Evolutionary conservation across 2,113 vertebrate genomes (phyloP), one percentile per base, ranked within the genome.

Genomic region (Ivindomyrus marchei): DNA sequence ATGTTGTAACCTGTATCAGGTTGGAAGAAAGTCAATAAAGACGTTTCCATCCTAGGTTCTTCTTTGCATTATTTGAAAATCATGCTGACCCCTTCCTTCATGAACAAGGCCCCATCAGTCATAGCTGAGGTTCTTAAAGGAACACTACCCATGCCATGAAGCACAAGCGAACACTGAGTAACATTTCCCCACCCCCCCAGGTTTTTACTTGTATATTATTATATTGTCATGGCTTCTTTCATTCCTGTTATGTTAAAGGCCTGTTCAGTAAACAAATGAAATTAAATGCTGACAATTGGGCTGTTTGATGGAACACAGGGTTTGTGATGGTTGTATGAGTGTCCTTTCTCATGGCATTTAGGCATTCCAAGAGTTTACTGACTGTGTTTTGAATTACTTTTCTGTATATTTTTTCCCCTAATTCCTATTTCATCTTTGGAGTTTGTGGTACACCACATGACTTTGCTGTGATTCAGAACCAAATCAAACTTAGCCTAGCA

Each of bases 1-100:
- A 92, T 94, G 93, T 94, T 93, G 95, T 96, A 95, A 96, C 96
- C 96, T 96, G 96, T 96, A 96, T 96, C 96, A 96, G 96, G 96
- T 96, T 94, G 92, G 92, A 93, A 94, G 92, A 93, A 88, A 92
- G 91, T 90, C 91, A 88, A 39, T 62, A 90, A 62, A 90, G 24
- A 89, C 13, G 88, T 90, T 90, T 91, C 91, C 94, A 93, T 94
- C 94, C 95, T 94, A 89, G 92, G 89, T 94, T 92, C 89, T 95
- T 94, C 94, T 95, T 93, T 91, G 90, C 92, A 89, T 94, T 94
- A 92, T 94, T 89, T 95, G 95, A 95, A 95, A 95, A 95, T 94
- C 93, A 92, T 94, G 94, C 92, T 92, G 92, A 53, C 70, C 92
- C 94, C 93, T 85, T 93, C 92, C 93, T 93, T 89, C 36, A 49